A percentile compares a stretch with the other conserved stretches of the same genome.
These are phyloP conservation scores for Protobothrops mucrosquamatus DNA, from an alignment of 2,113 vertebrate species.

Conservation along the genomic window DNA sequence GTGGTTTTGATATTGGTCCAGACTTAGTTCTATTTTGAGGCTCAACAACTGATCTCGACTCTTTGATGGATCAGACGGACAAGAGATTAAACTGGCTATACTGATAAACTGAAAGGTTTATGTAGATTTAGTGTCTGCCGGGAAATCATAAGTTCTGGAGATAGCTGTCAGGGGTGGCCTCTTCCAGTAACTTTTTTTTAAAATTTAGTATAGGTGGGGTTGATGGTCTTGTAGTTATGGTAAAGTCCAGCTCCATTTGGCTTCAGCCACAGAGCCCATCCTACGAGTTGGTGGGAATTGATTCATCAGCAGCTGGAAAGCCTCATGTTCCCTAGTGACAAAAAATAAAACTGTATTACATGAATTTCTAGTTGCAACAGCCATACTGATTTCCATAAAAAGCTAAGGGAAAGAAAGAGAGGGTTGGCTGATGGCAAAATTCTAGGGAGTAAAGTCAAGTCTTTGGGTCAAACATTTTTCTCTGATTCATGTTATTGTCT, in stretches of 20 bases:
- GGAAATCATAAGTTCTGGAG: neutral
- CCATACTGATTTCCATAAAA: neutral
- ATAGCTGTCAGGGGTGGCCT: neutral
- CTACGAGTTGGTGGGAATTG: neutral
- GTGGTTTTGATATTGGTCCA: neutral
- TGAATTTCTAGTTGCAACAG: neutral
- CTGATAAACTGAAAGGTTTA: neutral
- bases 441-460: neutral
- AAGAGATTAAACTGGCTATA: neutral
- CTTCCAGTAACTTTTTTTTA: neutral
- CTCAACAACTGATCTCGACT: neutral
- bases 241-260: neutral
- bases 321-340: neutral
- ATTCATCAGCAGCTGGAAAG: neutral
- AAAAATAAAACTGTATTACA: neutral
- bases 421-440: neutral
- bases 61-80: neutral
- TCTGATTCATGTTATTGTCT: neutral
- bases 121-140: neutral
- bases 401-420: neutral
- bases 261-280: neutral
- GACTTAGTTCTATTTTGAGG: neutral
- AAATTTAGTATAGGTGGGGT: neutral
- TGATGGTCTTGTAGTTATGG: neutral
- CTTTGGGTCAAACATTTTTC: neutral